Evolutionary conservation across 2,888 invertebrate genomes (phyloP).

Genomic region (Noctuana brunneofusca): DNA sequence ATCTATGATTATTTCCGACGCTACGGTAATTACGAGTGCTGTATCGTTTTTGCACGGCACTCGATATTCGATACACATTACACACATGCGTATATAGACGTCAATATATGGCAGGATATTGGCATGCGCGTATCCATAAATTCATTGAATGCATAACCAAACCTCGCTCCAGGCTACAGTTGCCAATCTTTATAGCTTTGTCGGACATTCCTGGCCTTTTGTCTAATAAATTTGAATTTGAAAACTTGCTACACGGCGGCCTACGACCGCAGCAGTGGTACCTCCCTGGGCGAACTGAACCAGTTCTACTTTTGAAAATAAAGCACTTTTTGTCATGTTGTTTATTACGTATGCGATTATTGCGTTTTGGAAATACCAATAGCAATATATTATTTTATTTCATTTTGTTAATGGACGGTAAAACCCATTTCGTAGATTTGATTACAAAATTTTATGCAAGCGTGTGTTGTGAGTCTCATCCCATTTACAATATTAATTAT

Average conservation of each 20-base stretch:
- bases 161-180: slow-evolving; percentile 23
- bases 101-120: slow-evolving; percentile 25
- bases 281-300: too few relatives aligned
- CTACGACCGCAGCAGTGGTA: too few relatives aligned
- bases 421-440: neutral
- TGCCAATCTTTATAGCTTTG: slow-evolving; percentile 1
- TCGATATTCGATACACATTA: slow-evolving; percentile 13
- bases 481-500: too few relatives aligned
- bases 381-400: neutral
- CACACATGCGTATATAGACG: slow-evolving; percentile 10
- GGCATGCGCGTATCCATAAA: slow-evolving; percentile 31
- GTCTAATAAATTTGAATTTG: too few relatives aligned
- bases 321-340: neutral
- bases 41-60: slow-evolving; percentile 11
- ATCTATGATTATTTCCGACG: slow-evolving; percentile 5
- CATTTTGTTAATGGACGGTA: neutral
- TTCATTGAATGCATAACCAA: slow-evolving; percentile 29
- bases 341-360: neutral
- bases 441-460: neutral
- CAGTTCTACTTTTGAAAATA: neutral
- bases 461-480: too few relatives aligned
- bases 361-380: neutral
- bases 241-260: too few relatives aligned
- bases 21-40: slow-evolving; percentile 12
- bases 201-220: slow-evolving; percentile 13